Conservation (phyloP, 2,113 vertebrate species). For the Sprattus sprattus region DNA sequence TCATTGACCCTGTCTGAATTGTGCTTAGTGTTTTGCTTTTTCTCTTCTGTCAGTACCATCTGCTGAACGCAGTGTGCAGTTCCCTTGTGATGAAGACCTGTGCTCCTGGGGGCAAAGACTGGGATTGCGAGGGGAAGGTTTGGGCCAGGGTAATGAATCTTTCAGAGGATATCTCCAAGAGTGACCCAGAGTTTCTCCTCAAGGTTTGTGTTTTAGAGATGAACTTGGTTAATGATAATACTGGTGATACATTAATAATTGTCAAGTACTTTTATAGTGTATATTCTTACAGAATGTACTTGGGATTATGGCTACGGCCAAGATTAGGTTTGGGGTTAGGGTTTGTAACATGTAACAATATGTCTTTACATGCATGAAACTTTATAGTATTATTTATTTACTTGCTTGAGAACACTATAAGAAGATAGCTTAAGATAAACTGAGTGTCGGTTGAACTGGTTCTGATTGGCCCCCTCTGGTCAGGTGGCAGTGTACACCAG, state of each 20-base stretch:
- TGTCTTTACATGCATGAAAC: not conserved
- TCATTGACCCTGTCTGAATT: not conserved
- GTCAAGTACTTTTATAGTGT: not conserved
- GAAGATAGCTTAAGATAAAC: not conserved
- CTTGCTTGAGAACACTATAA: too few species aligned
- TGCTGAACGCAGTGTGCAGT: slow-evolving; percentile 76
- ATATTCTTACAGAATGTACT: not conserved
- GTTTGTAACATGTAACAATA: not conserved
- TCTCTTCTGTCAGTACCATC: slow-evolving; percentile 66
- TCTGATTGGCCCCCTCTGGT: not conserved
- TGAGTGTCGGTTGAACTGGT: not conserved
- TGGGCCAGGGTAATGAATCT: slow-evolving; percentile 64
- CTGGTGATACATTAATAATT: not conserved
- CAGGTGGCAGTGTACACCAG: slow-evolving; percentile 84
- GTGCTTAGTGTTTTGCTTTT: not conserved
- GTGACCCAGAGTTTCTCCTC: slow-evolving; percentile 83
- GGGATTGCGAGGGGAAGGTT: slow-evolving; percentile 36
- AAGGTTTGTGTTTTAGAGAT: slow-evolving; percentile 68
- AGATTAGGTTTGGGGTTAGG: not conserved
- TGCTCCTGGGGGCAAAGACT: slow-evolving; percentile 58
- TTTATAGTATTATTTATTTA: not conserved
- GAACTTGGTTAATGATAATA: not conserved
- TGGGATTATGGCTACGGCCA: not conserved
- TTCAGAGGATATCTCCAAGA: slow-evolving; percentile 65
- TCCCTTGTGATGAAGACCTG: slow-evolving; percentile 66